Base-by-base conservation (phyloP, 2,113 vertebrate genomes). In the Passer montanus region DNA sequence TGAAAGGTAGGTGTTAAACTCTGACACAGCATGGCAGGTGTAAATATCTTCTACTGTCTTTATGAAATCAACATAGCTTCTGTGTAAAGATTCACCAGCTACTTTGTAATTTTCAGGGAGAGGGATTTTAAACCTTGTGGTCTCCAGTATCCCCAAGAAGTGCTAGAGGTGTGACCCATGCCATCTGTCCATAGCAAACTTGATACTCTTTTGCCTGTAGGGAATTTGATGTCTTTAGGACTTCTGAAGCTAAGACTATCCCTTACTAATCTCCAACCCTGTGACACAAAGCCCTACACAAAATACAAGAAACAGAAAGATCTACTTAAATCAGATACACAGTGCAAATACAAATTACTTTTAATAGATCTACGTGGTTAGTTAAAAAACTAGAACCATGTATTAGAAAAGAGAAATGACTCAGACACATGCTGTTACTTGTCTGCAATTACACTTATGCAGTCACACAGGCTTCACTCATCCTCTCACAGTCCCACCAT, bases 401-500 rank as follows among this genome's bases (percentile, higher is more conserved):
- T 19, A 62, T 91, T 96, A 60, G 31, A 68, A 91, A 91, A 91
- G 37, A 60, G 26, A 91, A 83, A 78, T 13, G 9, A 73, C 33
- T 46, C 24, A 46, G 31, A 82, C 30, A 66, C 18, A 79, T 23
- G 37, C 41, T 91, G 15, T 46, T 85, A 84, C 12, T 84, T 76
- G 24, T 78, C 33, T 89, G 60, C 37, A 94, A 56, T 53, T 60
- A 28, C 17, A n/a, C 26, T 39, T 63, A 56, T 46, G 68, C 41
- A 78, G 41, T 82, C 50, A 81, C 66, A 80, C 10, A 84, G 26
- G 28, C 31, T 75, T 56, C 47, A 49, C 62, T 69, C 13, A 85
- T 37, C 20, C 41, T 79, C 58, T 56, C 33, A 35, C 23, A 73
- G 30, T n/a, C 66, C 60, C 69, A 86, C 16, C 53, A 73, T 30